Evolutionary conservation across 2,113 vertebrate genomes (phyloP).

Genomic region (Phocoena phocoena): DNA sequence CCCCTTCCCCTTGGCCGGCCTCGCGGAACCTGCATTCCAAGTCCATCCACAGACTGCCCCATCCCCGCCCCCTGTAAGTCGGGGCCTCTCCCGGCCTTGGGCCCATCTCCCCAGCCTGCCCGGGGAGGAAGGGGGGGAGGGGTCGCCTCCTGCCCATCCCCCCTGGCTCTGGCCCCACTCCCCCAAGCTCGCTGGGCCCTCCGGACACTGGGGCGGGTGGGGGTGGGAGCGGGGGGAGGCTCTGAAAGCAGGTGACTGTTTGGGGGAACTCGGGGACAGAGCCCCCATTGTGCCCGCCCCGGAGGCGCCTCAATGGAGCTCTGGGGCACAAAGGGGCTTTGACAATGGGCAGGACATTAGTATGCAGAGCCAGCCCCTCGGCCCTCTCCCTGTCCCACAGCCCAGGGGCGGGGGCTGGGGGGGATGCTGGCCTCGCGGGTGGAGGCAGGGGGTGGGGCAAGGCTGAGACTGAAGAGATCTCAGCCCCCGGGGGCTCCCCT

Average conservation of each 20-base stretch:
- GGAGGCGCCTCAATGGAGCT: conserved; percentile 79
- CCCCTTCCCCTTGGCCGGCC: conserved; percentile 1
- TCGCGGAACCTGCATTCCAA: conserved; percentile 59
- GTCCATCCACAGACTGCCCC: background rate
- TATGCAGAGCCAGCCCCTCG: conserved; percentile 75
- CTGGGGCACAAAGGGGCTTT: conserved; percentile 79
- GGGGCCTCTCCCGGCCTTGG: background rate
- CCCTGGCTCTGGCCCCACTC: conserved; percentile 50
- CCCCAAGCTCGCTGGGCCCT: conserved; percentile 56
- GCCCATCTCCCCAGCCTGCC: conserved; percentile 23
- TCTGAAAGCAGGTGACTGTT: conserved; percentile 83
- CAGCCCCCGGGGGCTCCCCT: background rate
- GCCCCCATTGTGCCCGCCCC: conserved; percentile 80
- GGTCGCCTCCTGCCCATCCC: conserved; percentile 39
- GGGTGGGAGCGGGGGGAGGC: conserved; percentile 37
- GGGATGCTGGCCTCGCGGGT: conserved; percentile 7
- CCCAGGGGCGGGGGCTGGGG: conserved; percentile 47
- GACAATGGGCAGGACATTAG: conserved; percentile 79
- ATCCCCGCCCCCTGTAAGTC: background rate
- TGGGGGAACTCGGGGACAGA: conserved; percentile 79
- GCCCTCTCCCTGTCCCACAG: conserved; percentile 70
- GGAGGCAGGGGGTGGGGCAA: conserved; percentile 17
- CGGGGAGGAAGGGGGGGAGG: background rate
- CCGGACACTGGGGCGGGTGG: conserved; percentile 63
- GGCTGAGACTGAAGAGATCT: background rate